Conservation (phyloP, 1,140 invertebrate species). For the Spodoptera litura region DNA sequence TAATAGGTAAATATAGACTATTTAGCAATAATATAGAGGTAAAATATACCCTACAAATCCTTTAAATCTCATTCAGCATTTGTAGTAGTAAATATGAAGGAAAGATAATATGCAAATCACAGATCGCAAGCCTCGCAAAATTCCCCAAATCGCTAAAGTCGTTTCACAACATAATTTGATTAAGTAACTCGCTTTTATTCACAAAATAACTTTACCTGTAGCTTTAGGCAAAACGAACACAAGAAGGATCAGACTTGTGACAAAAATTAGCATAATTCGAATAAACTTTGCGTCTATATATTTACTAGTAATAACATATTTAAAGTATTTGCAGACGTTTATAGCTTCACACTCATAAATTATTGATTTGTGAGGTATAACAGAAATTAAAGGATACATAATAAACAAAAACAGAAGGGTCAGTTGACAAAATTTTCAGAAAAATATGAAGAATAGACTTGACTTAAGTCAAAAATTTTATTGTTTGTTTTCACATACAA, state of each 20-base stretch:
- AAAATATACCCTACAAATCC: no score
- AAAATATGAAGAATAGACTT: no score
- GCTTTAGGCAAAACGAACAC: not conserved
- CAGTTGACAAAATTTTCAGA: not conserved
- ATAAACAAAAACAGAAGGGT: not conserved
- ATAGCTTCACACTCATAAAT: not conserved
- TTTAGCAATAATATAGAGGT: no score
- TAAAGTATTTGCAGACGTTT: conserved; percentile 2
- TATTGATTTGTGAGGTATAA: not conserved
- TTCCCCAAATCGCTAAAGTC: not conserved
- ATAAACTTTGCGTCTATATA: not conserved
- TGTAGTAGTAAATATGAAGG: no score
- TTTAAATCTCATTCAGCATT: no score
- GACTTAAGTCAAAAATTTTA: no score
- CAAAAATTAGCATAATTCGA: conserved; percentile 21
- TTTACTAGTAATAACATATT: not conserved
- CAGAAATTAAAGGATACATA: not conserved
- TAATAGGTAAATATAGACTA: no score
- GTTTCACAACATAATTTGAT: not conserved
- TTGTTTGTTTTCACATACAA: no score
- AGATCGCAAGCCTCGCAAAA: not conserved
- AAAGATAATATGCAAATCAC: not conserved
- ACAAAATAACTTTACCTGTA: not conserved
- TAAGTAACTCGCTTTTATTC: conserved; percentile 1
- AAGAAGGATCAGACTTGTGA: conserved; percentile 1